Percentiles rank a stretch among this genome's conserved stretches.
These are phyloP conservation scores for Apamea epomidion DNA, from an alignment of 2,888 invertebrate genomes.

Conservation along the genomic window DNA sequence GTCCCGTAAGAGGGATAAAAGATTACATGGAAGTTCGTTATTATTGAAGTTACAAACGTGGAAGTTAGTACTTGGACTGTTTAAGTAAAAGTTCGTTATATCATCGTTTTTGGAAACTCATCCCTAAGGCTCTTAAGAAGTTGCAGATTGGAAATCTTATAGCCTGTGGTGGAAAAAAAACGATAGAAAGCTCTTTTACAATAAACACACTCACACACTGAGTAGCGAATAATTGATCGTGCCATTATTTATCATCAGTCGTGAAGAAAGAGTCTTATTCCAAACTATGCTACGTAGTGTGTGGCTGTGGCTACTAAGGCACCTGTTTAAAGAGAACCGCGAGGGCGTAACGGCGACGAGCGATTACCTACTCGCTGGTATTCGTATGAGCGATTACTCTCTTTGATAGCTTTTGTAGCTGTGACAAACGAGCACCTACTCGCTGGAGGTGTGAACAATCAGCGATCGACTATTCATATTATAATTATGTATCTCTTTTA, in stretches of 20 bases:
- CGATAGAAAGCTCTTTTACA: neutral
- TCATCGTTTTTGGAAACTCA: neutral
- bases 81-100: too few relatives aligned
- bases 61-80: neutral
- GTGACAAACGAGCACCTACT: neutral
- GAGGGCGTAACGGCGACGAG: neutral
- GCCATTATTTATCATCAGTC: neutral
- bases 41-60: neutral
- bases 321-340: neutral
- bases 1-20: neutral
- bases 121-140: neutral
- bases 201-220: too few relatives aligned
- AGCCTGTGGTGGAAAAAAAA: neutral
- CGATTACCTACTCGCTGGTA: neutral
- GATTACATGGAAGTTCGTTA: neutral
- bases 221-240: neutral
- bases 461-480: neutral
- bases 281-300: slow-evolving; percentile 6
- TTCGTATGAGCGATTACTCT: neutral
- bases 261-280: neutral
- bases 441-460: neutral
- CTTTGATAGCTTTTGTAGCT: neutral
- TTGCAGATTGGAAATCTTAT: too few relatives aligned
- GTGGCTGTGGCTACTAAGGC: neutral
- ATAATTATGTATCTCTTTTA: neutral